These are phyloP conservation scores for Copsychus sechellarum DNA, from an alignment of 2,113 vertebrate genomes.

Conservation along the genomic window DNA sequence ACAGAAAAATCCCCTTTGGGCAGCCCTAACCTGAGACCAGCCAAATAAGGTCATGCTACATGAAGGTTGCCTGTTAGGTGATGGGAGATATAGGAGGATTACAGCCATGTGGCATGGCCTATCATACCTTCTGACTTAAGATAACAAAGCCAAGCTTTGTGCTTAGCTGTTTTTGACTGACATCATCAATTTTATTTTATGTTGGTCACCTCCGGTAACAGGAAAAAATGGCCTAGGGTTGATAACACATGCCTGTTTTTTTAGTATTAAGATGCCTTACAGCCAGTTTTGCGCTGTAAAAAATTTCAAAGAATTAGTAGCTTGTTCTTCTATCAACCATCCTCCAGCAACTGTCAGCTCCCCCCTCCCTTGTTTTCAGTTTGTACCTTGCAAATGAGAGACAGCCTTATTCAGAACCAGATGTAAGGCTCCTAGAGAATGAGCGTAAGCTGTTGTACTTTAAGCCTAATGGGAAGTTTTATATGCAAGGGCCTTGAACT, in stretches of 20 bases:
- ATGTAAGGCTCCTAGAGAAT: slow-evolving; percentile 87
- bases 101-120: slow-evolving; percentile 86
- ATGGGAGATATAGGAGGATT: slow-evolving; percentile 86
- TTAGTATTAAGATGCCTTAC: slow-evolving; percentile 80
- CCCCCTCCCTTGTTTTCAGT: slow-evolving; percentile 78
- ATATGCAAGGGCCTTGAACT: slow-evolving; percentile 95
- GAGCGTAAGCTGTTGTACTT: slow-evolving; percentile 87
- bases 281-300: slow-evolving; percentile 78
- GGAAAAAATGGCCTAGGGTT: slow-evolving; percentile 83
- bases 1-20: slow-evolving; percentile 83
- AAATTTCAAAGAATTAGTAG: slow-evolving; percentile 81
- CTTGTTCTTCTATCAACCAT: slow-evolving; percentile 78
- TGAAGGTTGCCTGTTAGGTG: slow-evolving; percentile 87
- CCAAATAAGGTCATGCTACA: slow-evolving; percentile 85
- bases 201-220: slow-evolving; percentile 86
- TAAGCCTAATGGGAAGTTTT: slow-evolving; percentile 95
- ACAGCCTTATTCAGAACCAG: slow-evolving; percentile 86
- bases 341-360: slow-evolving; percentile 80
- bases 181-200: slow-evolving; percentile 87
- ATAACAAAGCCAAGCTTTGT: slow-evolving; percentile 89
- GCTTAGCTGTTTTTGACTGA: slow-evolving; percentile 85
- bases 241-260: slow-evolving; percentile 79
- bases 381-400: slow-evolving; percentile 90
- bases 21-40: slow-evolving; percentile 84
- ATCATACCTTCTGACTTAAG: slow-evolving; percentile 89